Evolutionary conservation across 2,113 vertebrate genomes (phyloP), one percentile per base, ranked within the genome.

Genomic region (Coptodon rendalli): DNA sequence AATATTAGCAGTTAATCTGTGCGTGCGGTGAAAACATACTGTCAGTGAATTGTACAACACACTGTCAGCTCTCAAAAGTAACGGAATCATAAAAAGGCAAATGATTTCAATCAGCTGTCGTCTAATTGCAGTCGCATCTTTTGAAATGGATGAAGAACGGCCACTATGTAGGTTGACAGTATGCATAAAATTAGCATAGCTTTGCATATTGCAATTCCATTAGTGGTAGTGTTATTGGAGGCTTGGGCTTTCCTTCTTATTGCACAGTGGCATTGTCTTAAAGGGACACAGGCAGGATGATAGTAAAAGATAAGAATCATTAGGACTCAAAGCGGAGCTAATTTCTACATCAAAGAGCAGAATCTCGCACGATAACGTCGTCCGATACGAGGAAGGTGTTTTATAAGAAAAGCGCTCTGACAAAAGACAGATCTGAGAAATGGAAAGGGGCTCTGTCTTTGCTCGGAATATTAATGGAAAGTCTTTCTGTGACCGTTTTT

Each of bases 91-190:
- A 95, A 95, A 96, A 68, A 95, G 82, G 89, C 91, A 94, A 93
- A 89, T 86, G 91, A 91, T 95, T 94, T 95, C 95, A 95, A 96
- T 96, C 94, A 95, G 85, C 84, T 95, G 93, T 94, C 92, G 81
- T 89, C 93, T 95, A 96, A 95, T 95, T 95, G 93, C 88, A 85
- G 93, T 56, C 89, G 31, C 84, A 91, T 87, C 89, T 93, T 93
- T 89, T 91, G 91, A 94, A 94, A 94, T 40, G 87, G 90, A 89
- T 76, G 84, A 73, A 83, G 89, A 89, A 86, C 66, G 50, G 92
- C 91, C 90, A 80, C 91, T 68, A 92, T 93, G 92, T 92, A 90
- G 91, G 93, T 91, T 94, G 94, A 95, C 95, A 93, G 92, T 91
- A 5, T 94, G 94, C 94, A 95, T 95, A 93, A 83, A 87, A 95